Base-by-base conservation (phyloP, 2,888 invertebrate genomes). In the Unio delphinus region DNA sequence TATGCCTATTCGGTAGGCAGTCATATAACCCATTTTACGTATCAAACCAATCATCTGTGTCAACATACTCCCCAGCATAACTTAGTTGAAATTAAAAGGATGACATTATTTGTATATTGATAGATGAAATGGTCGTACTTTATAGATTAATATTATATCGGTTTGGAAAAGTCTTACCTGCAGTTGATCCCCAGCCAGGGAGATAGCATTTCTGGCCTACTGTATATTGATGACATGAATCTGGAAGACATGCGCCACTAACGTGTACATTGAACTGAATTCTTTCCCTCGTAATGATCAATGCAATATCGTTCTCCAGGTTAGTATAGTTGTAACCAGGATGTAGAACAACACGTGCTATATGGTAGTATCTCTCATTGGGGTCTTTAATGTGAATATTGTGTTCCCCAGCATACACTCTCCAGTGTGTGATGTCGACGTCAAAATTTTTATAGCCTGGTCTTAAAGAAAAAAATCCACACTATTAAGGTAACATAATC, bases 181-280 rank as follows among this genome's bases (percentile, higher is more conserved):
- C 58, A 17, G 77, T 77, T 57, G 72, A 73, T 34, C 75, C 77
- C 77, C 77, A 77, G n/a, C 77, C 77, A 3, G 73, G 72, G 7
- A 77, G 73, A 30, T 73, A 77, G 45, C 71, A 72, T 15, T 30
- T 60, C 28, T 57, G 54, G 3, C 75, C 72, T 1, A 75, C 75
- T 23, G 45, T 56, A 58, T 70, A 70, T 15, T 5, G 54, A 55
- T 75, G 75, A 3, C n/a, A 18, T 18, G 68, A 58, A 58, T 75
- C 75, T 6, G 72, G 57, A 4, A 75, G 54, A 72, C 75, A 75
- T 1, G 64, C 72, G 20, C 72, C 72, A 28, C 70, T 61, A 1
- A 70, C 70, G 59, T 65, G 65, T 56, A 69, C 75, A 58, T 75
- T 75, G 67, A 65, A 76, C 76, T 20, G n/a, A 8, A 76, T 76